Evolutionary conservation across 2,888 invertebrate species (phyloP), one percentile per base, ranked within the genome.

Genomic region (Dasysyrphus tricinctus): DNA sequence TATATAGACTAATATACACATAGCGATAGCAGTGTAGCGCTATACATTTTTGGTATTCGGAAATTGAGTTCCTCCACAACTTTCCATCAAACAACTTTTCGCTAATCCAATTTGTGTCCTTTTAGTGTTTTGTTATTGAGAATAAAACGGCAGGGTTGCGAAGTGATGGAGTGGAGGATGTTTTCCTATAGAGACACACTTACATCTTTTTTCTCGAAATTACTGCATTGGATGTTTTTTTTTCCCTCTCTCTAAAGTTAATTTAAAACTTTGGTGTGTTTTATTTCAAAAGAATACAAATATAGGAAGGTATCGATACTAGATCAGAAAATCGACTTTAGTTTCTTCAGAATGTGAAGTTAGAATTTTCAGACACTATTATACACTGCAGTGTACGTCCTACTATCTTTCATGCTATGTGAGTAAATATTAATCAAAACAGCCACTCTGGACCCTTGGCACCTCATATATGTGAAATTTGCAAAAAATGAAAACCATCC

Each of bases 51-150:
- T 49, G 56, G 74, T 57, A 78, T 56, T 75, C 75, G 75, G 65
- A 82, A 82, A 86, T 86, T 81, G 86, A 86, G 74, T 86, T 86
- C 44, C 75, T 59, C 51, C 51, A 24, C 69, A 86, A 86, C 74
- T 82, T 86, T 86, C 70, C 75, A 79, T 82, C 82, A 82, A 86
- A 82, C 86, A 86, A 86, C 82, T 86, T 86, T 82, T 75, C 85
- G 82, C 86, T 86, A 86, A 86, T 86, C 86, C 82, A 78, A 86
- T 86, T 86, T 86, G 86, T 72, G 78, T 75, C 82, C 86, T 82
- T 86, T 82, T 86, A 86, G 86, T 86, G 82, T 82, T 82, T 82
- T 82, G 82, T 82, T 85, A 85, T 85, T 78, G 85, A 81, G 77
- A 85, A 81, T 73, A 75, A 81, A 86, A 86, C 19, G 81, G 56